Base-by-base conservation (phyloP, 2,888 invertebrate species). In the Agrochola lota region DNA sequence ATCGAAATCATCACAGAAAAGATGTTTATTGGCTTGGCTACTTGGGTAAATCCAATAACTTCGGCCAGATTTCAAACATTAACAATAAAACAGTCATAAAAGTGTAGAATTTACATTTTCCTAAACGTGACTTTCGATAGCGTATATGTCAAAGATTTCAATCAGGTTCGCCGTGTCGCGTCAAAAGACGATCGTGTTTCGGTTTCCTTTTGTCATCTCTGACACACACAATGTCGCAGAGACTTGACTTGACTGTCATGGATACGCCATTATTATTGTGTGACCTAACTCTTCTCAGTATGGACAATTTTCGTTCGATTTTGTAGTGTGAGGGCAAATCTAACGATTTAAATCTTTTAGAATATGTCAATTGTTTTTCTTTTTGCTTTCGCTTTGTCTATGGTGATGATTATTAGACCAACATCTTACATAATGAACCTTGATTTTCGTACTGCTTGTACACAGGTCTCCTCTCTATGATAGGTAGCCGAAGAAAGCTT, bases 71-170 rank as follows among this genome's bases (percentile, higher is more conserved):
- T 75, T 35, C 11, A 55, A 55, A 43, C 5, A 15, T n/a, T 4
- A 76, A 23, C 23, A 55, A 49, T 77, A 77, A 64, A 77, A 77
- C 23, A 17, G 23, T 17, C 17, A 26, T 76, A 76, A 77, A 52
- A 46, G 0, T 49, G 20, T 12, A 40, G 23, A 64, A 35, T 59
- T 64, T 26, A 40, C 17, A 76, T 57, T 63, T 63, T 20, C 23
- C 17, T 35, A 35, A 77, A 66, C 57, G 78, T 77, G 64, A 30
- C 40, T 76, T 15, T 40, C 9, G 23, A 78, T 40, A 59, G 15
- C 52, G 52, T 23, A 2, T 2, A 17, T 46, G 46, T 46, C 15
- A 46, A 46, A 46, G 5, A 46, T 46, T 46, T 46, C 46, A 46
- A 46, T 46, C 46, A 46, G 12, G 46, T 46, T 46, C 5, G 6